Evolutionary conservation across 2,113 vertebrate species (phyloP), one percentile per base, ranked within the genome.

Genomic region (Struthio camelus): DNA sequence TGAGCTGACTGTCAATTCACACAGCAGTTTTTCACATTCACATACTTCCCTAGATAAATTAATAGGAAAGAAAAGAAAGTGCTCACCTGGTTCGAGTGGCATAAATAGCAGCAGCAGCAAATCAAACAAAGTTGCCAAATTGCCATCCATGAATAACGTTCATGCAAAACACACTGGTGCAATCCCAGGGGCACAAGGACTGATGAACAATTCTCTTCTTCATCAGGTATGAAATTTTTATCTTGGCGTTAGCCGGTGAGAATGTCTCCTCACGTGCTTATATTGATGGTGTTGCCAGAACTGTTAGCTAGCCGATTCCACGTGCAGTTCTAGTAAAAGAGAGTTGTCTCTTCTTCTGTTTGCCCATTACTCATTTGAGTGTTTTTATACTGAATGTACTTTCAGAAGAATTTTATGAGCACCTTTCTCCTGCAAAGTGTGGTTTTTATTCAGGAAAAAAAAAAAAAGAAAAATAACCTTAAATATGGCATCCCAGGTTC

Each of bases 31-130:
- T 94, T 94, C 98, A 81, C 99, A 99, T 96, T 96, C 98, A 1
- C 98, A 98, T 93, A 80, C 98, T 91, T 97, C 98, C 93, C 96
- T 98, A 10, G 99, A 99, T 48, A 99, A 98, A 90, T 96, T 99
- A 87, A 98, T 99, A 96, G 98, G 99, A 93, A 99, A 99, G 98
- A 99, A 99, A 96, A 98, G 99, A 78, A 99, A 99, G 97, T 98
- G 98, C 96, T 98, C 99, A 46, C 98, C 99, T 4, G 97, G 98
- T 96, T 98, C 99, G 32, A 97, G 98, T 81, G 96, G 98, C 92
- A 80, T 99, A 59, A 98, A 98, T 95, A 98, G 95, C 93, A 98
- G 98, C 90, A 97, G 97, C 92, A 98, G 99, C 92, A 98, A 98
- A 98, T 95, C 99, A 97, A 99, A 97, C 59, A 98, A 99, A 98